phyloP scores from a whole-genome alignment of 1,140 invertebrate species.

The Notospermus geniculatus region DNA sequence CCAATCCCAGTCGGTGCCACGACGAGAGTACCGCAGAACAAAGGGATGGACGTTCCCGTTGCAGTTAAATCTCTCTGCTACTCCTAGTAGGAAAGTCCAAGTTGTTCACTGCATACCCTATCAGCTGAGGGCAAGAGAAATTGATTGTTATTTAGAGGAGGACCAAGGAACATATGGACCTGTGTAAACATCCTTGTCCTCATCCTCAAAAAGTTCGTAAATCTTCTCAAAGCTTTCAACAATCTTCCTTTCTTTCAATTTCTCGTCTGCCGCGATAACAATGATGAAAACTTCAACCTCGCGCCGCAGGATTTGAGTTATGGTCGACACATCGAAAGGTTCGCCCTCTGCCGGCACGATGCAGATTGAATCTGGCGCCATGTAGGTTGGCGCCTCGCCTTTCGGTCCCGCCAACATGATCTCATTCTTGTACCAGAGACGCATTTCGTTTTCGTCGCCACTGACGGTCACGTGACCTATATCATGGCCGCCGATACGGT shows the following conservation, averaged over 20 bases:
- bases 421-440: slow-evolving; percentile 8
- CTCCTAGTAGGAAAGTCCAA: too few species aligned
- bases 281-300: slow-evolving; percentile 1
- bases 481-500: not conserved
- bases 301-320: not conserved
- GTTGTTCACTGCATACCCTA: too few species aligned
- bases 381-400: not conserved
- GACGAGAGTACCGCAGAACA: too few species aligned
- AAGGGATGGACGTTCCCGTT: too few species aligned
- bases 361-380: slow-evolving; percentile 1
- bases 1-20: too few species aligned
- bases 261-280: not conserved
- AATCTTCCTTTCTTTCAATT: not conserved
- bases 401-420: not conserved
- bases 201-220: slow-evolving; percentile 4
- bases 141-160: too few species aligned
- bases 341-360: slow-evolving; percentile 2
- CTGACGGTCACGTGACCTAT: not conserved
- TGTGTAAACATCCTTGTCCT: not conserved
- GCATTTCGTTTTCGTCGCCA: not conserved
- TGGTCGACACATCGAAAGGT: slow-evolving; percentile 2
- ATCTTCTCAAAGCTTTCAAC: slow-evolving; percentile 8
- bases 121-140: too few species aligned
- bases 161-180: not conserved
- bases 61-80: too few species aligned